Base-by-base conservation (phyloP, 2,797 vertebrate species). In the Echeneis naucrates region DNA sequence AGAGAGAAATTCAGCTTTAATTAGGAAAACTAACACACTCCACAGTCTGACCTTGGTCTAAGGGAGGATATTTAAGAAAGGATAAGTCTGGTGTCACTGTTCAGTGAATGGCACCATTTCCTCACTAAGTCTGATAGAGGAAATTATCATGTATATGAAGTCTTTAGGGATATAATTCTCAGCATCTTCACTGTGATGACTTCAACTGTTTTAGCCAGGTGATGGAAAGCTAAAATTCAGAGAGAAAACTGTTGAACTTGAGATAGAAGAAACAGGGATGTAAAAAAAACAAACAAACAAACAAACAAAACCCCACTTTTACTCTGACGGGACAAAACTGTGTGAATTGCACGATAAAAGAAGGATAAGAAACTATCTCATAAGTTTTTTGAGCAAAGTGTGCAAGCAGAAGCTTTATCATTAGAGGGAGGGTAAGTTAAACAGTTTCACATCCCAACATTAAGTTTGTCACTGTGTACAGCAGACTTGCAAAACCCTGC, bases 401-500 rank as follows among this genome's bases (percentile, higher is more conserved):
- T 16, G n/a, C 9, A 37, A 38, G 66, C 48, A 58, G 51, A 9
- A 51, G 55, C 42, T 59, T 63, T 44, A 45, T 72, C 21, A 26
- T 51, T 17, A 44, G 16, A 54, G 23, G 5, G 14, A 30, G 27
- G 19, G 1, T 30, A 30, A 47, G 12, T 69, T 61, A 60, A 50
- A 12, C 6, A 40, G 45, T 75, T 80, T 74, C 26, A 63, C 55
- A 23, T 72, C 55, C 60, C 33, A 52, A 23, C 30, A 35, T 62
- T 61, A 74, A 78, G 30, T 77, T 68, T 69, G 35, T 76, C 80
- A 79, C 83, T 67, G 75, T 77, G 65, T 69, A 40, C 9, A 12
- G 40, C 75, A 67, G 69, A 55, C 63, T 67, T 57, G 50, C 58
- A 79, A 56, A 79, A 75, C 75, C 48, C 69, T 19, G 4, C 64